Conservation (phyloP, 1,140 invertebrate species). For the Choristoneura fumiferana region DNA sequence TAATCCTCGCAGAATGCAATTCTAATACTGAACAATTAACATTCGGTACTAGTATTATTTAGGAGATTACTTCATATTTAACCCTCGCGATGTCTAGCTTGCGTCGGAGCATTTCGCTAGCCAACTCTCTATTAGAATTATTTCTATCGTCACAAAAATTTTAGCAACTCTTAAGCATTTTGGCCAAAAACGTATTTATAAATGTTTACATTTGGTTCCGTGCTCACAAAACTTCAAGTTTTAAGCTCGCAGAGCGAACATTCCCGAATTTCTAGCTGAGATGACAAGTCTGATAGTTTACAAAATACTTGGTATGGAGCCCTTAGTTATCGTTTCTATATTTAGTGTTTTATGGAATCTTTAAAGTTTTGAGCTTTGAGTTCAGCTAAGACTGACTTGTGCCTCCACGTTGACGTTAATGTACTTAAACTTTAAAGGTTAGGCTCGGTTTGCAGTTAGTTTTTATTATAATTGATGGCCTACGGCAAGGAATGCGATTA, state of each 20-base stretch:
- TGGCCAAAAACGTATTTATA: conserved; percentile 14
- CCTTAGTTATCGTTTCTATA: conserved; percentile 23
- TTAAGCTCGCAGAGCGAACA: conserved; percentile 10
- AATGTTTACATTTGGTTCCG: conserved; percentile 4
- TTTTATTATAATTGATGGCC: conserved; percentile 47
- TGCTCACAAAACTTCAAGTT: not conserved
- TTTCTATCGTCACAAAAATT: conserved; percentile 36
- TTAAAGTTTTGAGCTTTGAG: conserved; percentile 5
- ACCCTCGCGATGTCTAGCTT: conserved; percentile 27
- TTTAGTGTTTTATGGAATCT: conserved; percentile 22
- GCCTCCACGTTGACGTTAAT: conserved; percentile 36
- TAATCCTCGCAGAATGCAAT: conserved; percentile 37
- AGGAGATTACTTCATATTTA: conserved; percentile 36
- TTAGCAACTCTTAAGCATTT: conserved; percentile 4
- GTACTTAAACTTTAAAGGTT: conserved; percentile 58
- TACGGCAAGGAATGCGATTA: conserved; percentile 59
- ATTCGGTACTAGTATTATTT: conserved; percentile 39
- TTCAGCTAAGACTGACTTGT: conserved; percentile 47
- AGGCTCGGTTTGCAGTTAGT: conserved; percentile 46
- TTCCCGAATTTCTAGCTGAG: conserved; percentile 6
- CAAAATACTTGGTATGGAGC: conserved; percentile 2
- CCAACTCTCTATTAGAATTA: conserved; percentile 33
- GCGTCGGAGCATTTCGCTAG: conserved; percentile 25
- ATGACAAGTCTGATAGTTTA: conserved; percentile 18
- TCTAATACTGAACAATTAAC: conserved; percentile 38